These are phyloP conservation scores for Esox masquinongy DNA, from an alignment of 2,797 vertebrate species.

Conservation along the genomic window DNA sequence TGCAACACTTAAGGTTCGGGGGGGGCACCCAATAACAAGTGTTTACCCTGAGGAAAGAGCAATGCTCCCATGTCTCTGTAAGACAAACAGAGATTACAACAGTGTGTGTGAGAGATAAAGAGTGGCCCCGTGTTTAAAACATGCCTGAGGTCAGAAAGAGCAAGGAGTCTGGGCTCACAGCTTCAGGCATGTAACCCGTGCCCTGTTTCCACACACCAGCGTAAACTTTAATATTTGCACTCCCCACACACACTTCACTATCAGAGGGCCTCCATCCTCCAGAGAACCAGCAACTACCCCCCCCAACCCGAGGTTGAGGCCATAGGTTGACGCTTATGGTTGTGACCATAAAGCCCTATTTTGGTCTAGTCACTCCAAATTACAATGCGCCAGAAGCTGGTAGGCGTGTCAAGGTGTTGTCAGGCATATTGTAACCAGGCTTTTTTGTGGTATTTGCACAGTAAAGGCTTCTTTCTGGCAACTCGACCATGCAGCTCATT, in stretches of 20 bases:
- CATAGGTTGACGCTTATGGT: too few relatives aligned
- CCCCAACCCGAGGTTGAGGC: too few relatives aligned
- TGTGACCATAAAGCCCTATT: too few relatives aligned
- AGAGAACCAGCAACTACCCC: conserved; percentile 24
- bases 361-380: too few relatives aligned
- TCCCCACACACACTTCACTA: conserved; percentile 65
- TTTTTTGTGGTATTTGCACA: too few relatives aligned
- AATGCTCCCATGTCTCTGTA: conserved; percentile 38
- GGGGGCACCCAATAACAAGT: conserved; percentile 45
- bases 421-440: too few relatives aligned
- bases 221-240: conserved; percentile 65
- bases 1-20: conserved; percentile 34
- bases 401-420: too few relatives aligned
- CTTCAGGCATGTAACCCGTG: conserved; percentile 49
- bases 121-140: conserved; percentile 25
- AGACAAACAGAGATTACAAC: conserved; percentile 52
- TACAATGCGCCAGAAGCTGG: too few relatives aligned
- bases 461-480: too few relatives aligned
- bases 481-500: too few relatives aligned
- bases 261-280: conserved; percentile 33
- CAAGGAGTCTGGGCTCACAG: conserved; percentile 41
- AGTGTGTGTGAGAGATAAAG: conserved; percentile 3
- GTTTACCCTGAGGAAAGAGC: conserved; percentile 54
- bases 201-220: conserved; percentile 43
- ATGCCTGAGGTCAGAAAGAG: conserved; percentile 25